Evolutionary conservation across 2,888 invertebrate genomes (phyloP).

Genomic region (Ophioninae sp.): DNA sequence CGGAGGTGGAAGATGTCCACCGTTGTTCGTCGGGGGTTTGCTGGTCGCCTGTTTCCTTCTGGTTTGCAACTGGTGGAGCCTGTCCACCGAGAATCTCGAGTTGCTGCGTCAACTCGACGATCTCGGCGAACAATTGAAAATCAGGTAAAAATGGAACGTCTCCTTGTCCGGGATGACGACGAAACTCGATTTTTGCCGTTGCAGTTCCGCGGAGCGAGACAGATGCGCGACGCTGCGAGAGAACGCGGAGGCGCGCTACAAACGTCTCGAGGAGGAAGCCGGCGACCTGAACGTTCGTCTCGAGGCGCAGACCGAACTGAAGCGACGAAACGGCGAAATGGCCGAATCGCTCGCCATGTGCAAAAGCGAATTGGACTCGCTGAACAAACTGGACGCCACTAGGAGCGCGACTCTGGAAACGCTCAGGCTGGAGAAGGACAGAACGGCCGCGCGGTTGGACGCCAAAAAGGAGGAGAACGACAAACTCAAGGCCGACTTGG

Average conservation of each 20-base stretch:
- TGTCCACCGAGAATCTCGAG: slow-evolving; percentile 78
- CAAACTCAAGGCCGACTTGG: slow-evolving; percentile 72
- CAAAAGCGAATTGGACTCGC: slow-evolving; percentile 75
- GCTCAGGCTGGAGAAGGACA: slow-evolving; percentile 73
- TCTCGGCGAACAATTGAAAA: slow-evolving; percentile 77
- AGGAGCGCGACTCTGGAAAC: slow-evolving; percentile 73
- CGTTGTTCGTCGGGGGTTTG: slow-evolving; percentile 77
- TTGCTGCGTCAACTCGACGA: slow-evolving; percentile 78
- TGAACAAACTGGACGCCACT: slow-evolving; percentile 72
- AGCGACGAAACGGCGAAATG: slow-evolving; percentile 70
- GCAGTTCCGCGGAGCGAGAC: slow-evolving; percentile 77
- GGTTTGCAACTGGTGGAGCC: slow-evolving; percentile 79
- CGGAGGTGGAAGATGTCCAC: slow-evolving; percentile 79
- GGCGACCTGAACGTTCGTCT: slow-evolving; percentile 73
- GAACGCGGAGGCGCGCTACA: slow-evolving; percentile 71
- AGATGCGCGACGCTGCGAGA: slow-evolving; percentile 74
- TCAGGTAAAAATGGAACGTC: slow-evolving; percentile 70
- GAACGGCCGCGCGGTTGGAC: slow-evolving; percentile 68
- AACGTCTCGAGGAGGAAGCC: slow-evolving; percentile 71
- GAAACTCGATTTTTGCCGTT: slow-evolving; percentile 14
- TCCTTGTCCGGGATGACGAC: not conserved
- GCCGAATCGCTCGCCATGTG: slow-evolving; percentile 74
- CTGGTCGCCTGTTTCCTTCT: slow-evolving; percentile 76
- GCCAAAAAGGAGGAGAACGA: slow-evolving; percentile 70
- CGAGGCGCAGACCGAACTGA: slow-evolving; percentile 71